These are phyloP conservation scores for Eremophila alpestris DNA, from an alignment of 2,797 vertebrate species.

Conservation along the genomic window DNA sequence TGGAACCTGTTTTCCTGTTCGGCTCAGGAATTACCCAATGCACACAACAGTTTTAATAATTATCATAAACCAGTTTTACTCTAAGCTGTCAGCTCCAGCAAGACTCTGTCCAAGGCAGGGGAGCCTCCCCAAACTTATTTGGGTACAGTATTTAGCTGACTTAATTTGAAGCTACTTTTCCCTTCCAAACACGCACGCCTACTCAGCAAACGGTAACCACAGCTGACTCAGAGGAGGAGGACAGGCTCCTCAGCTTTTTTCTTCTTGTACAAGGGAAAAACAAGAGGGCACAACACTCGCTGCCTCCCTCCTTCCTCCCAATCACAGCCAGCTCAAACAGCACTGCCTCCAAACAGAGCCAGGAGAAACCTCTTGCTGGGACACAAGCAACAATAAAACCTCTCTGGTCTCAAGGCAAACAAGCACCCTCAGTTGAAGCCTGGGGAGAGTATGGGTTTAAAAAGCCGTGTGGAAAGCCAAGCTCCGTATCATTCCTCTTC, in stretches of 20 bases:
- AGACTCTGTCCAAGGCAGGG: not conserved
- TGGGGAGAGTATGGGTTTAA: not conserved
- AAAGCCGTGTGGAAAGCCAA: not conserved
- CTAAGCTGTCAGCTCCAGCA: not conserved
- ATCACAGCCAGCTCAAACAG: conserved; percentile 49
- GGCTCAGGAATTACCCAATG: not conserved
- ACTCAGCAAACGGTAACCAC: conserved; percentile 56
- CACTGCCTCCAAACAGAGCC: not conserved
- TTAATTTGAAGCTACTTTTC: conserved; percentile 49
- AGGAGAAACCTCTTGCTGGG: conserved; percentile 15
- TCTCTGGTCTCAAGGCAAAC: conserved; percentile 14
- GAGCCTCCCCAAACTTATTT: conserved; percentile 7
- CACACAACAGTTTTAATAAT: not conserved
- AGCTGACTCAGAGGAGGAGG: conserved; percentile 59
- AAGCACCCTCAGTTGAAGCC: conserved; percentile 5
- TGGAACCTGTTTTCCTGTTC: not conserved
- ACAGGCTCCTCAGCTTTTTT: conserved; percentile 50
- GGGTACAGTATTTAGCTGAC: conserved; percentile 5
- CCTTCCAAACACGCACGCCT: conserved; percentile 47
- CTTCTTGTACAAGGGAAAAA: conserved; percentile 57
- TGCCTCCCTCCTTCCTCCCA: conserved; percentile 44
- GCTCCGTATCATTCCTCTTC: not conserved
- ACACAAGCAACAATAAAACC: conserved; percentile 14
- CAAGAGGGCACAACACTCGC: conserved; percentile 48
- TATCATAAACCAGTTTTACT: conserved; percentile 7